Base-by-base conservation (phyloP, 1,140 invertebrate genomes). In the Venustaconcha ellipsiformis region DNA sequence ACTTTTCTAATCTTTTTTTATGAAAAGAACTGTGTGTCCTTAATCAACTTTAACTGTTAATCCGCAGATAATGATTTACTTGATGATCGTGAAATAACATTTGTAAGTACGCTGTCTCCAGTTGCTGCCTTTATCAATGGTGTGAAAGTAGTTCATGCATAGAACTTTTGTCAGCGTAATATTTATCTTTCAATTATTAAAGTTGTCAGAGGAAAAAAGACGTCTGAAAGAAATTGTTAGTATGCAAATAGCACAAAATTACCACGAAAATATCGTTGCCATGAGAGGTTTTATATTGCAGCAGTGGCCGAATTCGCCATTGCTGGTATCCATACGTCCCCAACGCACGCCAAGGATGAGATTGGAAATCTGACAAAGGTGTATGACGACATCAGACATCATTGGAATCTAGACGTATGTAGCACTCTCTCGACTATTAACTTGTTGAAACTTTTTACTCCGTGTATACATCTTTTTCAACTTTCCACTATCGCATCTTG, bases 261-360 rank as follows among this genome's bases (percentile, higher is more conserved):
- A 48, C 37, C 37, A 48, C 37, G 11, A 48, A 30, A 17, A 11
- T 73, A 26, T 48, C 11, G 37, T 6, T 48, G 37, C 37, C 37
- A 48, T 48, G 37, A 48, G 6, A 48, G 11, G 8, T 48, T 48
- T 48, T 73, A 2, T 67, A 68, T 72, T 78, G 5, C 70, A 85
- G 84, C 72, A 14, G 64, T 84, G 57, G 23, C 72, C 26, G 80
- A 84, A 30, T 82, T 87, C 68, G 86, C 71, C 20, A 75, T 88
- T n/a, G 78, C 87, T 59, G 84, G 78, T 72, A 81, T 86, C 56
- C 87, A 88, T 76, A 81, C 86, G 14, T 80, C 79, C 63, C 87
- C 88, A n/a, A 59, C 37, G 0, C 74, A 82, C 8, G 87, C 88
- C 4, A 78, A 80, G 14, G 77, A 73, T 59, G 88, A 89, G 76